These are phyloP conservation scores for Hirtodrosophila alboralis DNA, from an alignment of 2,888 invertebrate species.

Conservation along the genomic window DNA sequence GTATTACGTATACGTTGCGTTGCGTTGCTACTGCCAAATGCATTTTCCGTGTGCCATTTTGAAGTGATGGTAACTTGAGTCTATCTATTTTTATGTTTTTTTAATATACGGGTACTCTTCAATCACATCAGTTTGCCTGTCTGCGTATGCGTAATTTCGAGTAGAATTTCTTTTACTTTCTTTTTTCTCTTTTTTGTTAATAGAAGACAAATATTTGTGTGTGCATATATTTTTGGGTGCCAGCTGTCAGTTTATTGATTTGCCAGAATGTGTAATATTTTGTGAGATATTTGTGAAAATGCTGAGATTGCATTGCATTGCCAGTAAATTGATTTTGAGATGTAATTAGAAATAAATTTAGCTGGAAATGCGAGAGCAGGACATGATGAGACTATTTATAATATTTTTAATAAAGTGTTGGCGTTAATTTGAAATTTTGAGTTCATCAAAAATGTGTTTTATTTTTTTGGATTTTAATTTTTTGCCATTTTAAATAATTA, in stretches of 20 bases:
- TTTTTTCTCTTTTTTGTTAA: no score
- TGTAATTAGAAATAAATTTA: slow-evolving; percentile 53
- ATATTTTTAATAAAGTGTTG: no score
- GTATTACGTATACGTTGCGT: slow-evolving; percentile 35
- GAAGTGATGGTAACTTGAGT: slow-evolving; percentile 14
- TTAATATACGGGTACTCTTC: no score
- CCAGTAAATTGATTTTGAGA: slow-evolving; percentile 45
- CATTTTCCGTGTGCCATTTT: slow-evolving; percentile 16
- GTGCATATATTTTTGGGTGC: slow-evolving; percentile 21
- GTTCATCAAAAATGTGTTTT: no score
- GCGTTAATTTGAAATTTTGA: no score
- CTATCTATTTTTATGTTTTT: no score
- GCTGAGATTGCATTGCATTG: slow-evolving; percentile 9
- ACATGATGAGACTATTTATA: no score
- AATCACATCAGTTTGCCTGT: not conserved
- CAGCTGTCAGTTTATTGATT: slow-evolving; percentile 52
- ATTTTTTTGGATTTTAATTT: no score
- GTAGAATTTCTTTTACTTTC: no score
- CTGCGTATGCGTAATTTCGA: slow-evolving; percentile 47
- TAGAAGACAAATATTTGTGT: slow-evolving; percentile 52
- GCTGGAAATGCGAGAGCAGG: no score
- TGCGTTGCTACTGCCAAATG: slow-evolving; percentile 34
- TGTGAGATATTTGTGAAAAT: no score
- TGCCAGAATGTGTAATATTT: slow-evolving; percentile 21
- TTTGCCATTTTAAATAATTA: no score